A percentile compares a stretch with the other conserved stretches of the same genome.
These are phyloP conservation scores for Hepsetus odoe DNA, from an alignment of 2,113 vertebrate genomes.

Conservation along the genomic window DNA sequence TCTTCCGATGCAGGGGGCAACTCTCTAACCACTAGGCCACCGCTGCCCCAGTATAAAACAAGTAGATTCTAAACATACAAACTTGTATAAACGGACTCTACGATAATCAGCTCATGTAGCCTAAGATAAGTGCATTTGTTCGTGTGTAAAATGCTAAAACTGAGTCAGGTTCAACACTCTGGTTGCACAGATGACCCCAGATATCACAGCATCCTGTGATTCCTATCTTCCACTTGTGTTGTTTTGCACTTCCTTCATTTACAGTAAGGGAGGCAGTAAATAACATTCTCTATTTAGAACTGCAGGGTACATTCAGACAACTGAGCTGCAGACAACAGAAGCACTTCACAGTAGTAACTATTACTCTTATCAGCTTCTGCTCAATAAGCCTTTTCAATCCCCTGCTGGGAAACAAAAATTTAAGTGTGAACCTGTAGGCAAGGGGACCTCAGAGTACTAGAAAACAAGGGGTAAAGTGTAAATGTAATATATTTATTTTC, in stretches of 20 bases:
- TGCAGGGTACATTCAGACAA: slow-evolving; percentile 1
- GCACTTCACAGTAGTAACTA: not conserved
- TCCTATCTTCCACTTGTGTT: not conserved
- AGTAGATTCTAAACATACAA: too few species aligned
- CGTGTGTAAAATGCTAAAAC: not conserved
- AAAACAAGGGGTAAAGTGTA: too few species aligned
- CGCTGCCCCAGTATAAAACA: too few species aligned
- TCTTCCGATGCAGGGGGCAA: too few species aligned
- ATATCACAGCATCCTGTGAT: slow-evolving; percentile 20
- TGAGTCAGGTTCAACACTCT: not conserved
- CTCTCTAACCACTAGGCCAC: too few species aligned
- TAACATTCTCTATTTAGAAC: not conserved
- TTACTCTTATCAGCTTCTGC: not conserved
- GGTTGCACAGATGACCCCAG: not conserved
- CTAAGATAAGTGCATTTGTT: not conserved
- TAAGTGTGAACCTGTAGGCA: too few species aligned
- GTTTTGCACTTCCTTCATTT: slow-evolving; percentile 12
- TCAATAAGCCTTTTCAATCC: not conserved
- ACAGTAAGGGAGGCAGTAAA: slow-evolving; percentile 5
- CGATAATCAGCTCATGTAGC: not conserved
- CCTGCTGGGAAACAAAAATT: not conserved
- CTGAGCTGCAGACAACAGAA: not conserved
- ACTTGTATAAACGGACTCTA: not conserved
- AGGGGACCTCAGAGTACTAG: too few species aligned
- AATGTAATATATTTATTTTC: too few species aligned